Conservation (phyloP, 2,113 vertebrate species). For the Struthio camelus region DNA sequence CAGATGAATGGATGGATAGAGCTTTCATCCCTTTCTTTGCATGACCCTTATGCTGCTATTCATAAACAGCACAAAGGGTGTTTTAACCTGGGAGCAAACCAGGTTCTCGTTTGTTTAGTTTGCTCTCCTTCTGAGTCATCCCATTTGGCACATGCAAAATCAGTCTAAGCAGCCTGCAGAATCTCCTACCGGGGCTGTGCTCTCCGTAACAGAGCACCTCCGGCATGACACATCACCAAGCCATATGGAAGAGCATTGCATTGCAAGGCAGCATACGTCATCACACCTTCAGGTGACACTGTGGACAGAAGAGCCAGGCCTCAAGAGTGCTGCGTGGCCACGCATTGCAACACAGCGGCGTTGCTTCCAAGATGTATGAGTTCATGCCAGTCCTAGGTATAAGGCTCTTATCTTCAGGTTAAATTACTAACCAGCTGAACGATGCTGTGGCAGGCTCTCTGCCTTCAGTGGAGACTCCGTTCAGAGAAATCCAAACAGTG, state of each 20-base stretch:
- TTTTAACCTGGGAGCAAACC: neutral
- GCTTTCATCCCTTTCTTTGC: neutral
- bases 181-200: fast-evolving
- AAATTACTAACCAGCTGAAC: fast-evolving
- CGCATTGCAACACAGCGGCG: fast-evolving
- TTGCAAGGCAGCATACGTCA: fast-evolving
- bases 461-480: neutral
- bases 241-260: neutral
- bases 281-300: fast-evolving
- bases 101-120: neutral
- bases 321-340: fast-evolving
- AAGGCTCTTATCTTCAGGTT: fast-evolving
- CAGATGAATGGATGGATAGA: slow-evolving; percentile 2
- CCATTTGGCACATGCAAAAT: neutral
- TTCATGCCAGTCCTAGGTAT: neutral
- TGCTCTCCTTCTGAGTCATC: neutral
- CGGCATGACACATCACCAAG: fast-evolving
- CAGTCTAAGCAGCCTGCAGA: neutral
- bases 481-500: neutral
- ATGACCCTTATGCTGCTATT: neutral
- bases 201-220: neutral
- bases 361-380: neutral
- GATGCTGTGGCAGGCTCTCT: neutral
- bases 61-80: neutral
- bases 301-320: neutral